Conservation (phyloP, 2,113 vertebrate species). For the Mixornis gularis region DNA sequence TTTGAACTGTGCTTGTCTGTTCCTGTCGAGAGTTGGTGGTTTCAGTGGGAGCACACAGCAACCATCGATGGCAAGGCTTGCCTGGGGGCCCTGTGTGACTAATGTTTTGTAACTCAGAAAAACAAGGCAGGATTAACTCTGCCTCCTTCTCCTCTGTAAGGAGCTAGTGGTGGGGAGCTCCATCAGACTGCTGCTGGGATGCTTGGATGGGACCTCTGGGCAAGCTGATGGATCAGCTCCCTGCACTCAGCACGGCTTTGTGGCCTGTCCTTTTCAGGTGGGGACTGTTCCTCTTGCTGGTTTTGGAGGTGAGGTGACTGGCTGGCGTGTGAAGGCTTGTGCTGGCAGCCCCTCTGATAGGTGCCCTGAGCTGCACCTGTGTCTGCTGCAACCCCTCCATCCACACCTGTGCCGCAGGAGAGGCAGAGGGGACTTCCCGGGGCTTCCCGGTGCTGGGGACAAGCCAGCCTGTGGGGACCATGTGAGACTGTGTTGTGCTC, state of each 20-base stretch:
- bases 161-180: background rate
- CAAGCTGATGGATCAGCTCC: background rate
- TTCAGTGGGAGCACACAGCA: background rate
- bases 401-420: background rate
- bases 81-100: background rate
- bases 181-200: accelerated
- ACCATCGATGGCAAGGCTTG: background rate
- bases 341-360: background rate
- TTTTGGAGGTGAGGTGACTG: background rate
- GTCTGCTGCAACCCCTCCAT: background rate
- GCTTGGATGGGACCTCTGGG: background rate
- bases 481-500: accelerated
- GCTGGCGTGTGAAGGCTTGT: background rate
- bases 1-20: background rate
- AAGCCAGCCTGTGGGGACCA: background rate
- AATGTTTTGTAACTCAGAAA: background rate
- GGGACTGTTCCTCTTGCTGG: background rate
- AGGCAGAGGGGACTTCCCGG: no score
- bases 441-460: background rate
- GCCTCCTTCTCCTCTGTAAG: background rate
- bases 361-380: background rate
- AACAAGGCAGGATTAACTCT: background rate
- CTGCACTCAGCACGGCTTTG: background rate
- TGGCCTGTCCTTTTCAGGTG: background rate
- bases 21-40: background rate